Base-by-base conservation (phyloP, 2,888 invertebrate genomes). In the Sesia apiformis region DNA sequence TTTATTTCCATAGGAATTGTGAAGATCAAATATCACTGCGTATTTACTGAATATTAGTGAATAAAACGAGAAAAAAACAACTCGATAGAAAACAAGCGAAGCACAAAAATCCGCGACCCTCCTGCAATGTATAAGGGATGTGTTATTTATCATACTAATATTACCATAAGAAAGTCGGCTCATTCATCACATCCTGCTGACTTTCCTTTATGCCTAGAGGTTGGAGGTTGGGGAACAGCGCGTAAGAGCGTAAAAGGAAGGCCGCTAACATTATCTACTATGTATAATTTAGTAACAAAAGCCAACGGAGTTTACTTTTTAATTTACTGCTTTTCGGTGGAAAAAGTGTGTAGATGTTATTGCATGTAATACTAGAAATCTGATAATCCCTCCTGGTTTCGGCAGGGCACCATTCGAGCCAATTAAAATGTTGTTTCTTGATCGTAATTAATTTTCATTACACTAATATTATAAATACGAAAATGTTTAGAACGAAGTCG, bases 121-220 rank as follows among this genome's bases (percentile, higher is more conserved):
- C 38, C 50, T 38, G 50, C 42, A 42, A 42, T 42, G 42, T 42
- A 42, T 53, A 58, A 60, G 61, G 66, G 71, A 68, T 67, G 66
- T 67, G 72, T 69, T 76, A 78, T 79, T 78, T 73, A 78, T 76
- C 72, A 76, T 73, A 71, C 67, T 68, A 71, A 69, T 70, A 81
- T 81, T 79, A 80, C 68, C 74, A 81, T 76, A 68, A 78, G 72
- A 79, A 79, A 74, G 74, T 76, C 64, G 66, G 68, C 62, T 70
- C 79, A 79, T 85, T 79, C 74, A 84, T 85, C 84, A 84, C 74
- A 72, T 66, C 60, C 63, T 69, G 66, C 76, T 69, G 75, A 77
- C 74, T 79, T 75, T 69, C 72, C 72, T 77, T 76, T 70, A 74
- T 63, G 63, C 60, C 63, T 61, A 66, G 65, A 74, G 71, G 76